Conservation (phyloP, 2,888 invertebrate species). For the Machimus atricapillus region DNA sequence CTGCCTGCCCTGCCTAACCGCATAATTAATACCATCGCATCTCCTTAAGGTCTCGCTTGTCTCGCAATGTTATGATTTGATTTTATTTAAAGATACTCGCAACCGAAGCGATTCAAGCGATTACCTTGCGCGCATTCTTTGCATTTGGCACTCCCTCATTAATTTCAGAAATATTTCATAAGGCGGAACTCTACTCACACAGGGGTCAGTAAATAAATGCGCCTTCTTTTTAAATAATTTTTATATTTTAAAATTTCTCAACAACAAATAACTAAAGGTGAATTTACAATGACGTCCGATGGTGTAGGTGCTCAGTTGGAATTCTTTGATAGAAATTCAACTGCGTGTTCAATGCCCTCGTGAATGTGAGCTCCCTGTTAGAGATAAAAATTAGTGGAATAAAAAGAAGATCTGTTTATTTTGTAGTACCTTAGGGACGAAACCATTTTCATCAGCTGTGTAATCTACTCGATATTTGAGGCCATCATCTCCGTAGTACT, state of each 20-base stretch:
- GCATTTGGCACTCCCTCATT: slow-evolving; percentile 15
- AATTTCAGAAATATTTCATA: background rate
- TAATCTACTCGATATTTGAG: slow-evolving; percentile 62
- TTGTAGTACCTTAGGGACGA: slow-evolving; percentile 53
- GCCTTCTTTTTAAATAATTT: background rate
- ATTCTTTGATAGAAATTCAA: slow-evolving; percentile 66
- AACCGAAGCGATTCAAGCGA: background rate
- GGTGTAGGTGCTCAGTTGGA: background rate
- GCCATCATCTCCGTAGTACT: slow-evolving; percentile 68
- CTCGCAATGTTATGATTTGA: background rate
- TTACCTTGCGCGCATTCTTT: slow-evolving; percentile 19
- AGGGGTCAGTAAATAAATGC: background rate
- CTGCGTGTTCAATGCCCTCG: slow-evolving; percentile 70
- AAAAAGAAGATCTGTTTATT: background rate
- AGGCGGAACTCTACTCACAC: background rate
- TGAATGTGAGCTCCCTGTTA: slow-evolving; percentile 54
- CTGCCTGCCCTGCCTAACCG: background rate
- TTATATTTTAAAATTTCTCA: background rate
- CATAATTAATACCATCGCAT: background rate
- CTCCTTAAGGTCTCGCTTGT: background rate
- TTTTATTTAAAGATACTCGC: background rate
- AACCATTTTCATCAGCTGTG: slow-evolving; percentile 64
- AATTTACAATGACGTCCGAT: background rate
- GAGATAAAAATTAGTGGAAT: background rate
- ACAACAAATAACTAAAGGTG: background rate